A percentile compares a stretch with the other conserved stretches of the same genome.
Conservation (phyloP, 2,888 invertebrate species). For the Drosophila monieri region DNA sequence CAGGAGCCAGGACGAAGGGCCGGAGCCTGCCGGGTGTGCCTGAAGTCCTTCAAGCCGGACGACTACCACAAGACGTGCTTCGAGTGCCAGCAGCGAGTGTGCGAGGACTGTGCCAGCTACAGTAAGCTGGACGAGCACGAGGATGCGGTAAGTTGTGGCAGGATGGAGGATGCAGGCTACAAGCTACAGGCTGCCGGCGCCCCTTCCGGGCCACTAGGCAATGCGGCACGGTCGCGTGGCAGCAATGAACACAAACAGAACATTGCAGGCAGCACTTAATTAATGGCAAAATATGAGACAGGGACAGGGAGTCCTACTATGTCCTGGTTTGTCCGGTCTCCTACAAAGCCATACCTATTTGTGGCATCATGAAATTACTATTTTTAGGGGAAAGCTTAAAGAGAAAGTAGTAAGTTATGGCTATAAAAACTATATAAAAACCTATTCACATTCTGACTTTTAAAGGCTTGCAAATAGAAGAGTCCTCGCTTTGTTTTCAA, state of each 20-base stretch:
- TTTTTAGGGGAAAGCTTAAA: background rate
- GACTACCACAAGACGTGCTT: constrained; percentile 94
- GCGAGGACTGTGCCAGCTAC: constrained; percentile 97
- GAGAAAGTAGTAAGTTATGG: no score
- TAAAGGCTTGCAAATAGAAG: background rate
- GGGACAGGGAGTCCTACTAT: background rate
- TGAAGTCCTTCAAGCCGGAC: constrained; percentile 94
- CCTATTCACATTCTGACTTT: background rate
- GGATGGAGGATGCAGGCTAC: constrained; percentile 11
- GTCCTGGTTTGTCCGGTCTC: background rate
- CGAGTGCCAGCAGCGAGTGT: constrained; percentile 95
- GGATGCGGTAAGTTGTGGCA: constrained; percentile 87
- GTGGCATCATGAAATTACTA: background rate
- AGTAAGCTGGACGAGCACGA: constrained; percentile 93
- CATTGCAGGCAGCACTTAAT: constrained; percentile 57
- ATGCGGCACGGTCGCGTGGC: constrained; percentile 44
- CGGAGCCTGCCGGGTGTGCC: constrained; percentile 92
- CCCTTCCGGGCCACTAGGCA: constrained; percentile 69
- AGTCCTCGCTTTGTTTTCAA: background rate
- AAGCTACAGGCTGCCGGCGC: constrained; percentile 1
- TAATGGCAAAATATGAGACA: constrained; percentile 54
- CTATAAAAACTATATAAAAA: no score
- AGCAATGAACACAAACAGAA: constrained; percentile 53
- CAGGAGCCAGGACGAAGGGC: constrained; percentile 91
- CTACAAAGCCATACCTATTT: background rate